Evolutionary conservation across 2,888 invertebrate species (phyloP), one percentile per base, ranked within the genome.

Genomic region (Drosophila borealis): DNA sequence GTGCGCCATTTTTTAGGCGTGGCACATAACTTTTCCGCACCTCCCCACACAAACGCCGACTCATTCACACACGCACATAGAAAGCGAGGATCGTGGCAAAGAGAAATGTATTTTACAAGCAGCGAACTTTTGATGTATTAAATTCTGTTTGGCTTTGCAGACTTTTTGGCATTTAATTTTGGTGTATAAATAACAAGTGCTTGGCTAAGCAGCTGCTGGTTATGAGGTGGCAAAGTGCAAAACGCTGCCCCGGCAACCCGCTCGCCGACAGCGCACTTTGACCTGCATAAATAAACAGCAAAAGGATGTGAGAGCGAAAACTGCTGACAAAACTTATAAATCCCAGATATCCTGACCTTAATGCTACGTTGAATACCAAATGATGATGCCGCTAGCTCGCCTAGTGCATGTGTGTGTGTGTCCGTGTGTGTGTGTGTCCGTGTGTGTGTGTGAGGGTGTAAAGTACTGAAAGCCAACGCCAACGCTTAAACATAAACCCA

Each of bases 321-420:
- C 74, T 85, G 89, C 85, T 87, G 85, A 79, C 87, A 79, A 90
- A 87, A 89, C 81, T 81, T 87, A 80, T 87, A 90, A 89, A 89
- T 89, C 90, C 85, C 78, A 81, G 81, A 89, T 89, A 88, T 89
- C 81, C 90, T 90, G 90, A 85, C 87, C 90, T 87, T 90, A 90
- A 89, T 89, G 90, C 91, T 70, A 71, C 75, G 80, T 72, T 89
- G 89, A 89, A 88, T 89, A 86, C 74, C 59, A 87, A 89, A 89
- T 89, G 85, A 80, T 87, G 90, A 72, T 75, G 70, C 54, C 66
- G 56, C 53, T 69, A 66, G 25, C 51, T 51, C 59, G 49, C 60
- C 70, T 70, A 59, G 53, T 62, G 69, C 54, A 19, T 46, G 53
- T 51, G 46, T 42, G 48, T 64, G 37, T 21, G 48, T 54, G 19